These are phyloP conservation scores for Acholoe squamosa DNA, from an alignment of 2,888 invertebrate genomes.

Conservation along the genomic window DNA sequence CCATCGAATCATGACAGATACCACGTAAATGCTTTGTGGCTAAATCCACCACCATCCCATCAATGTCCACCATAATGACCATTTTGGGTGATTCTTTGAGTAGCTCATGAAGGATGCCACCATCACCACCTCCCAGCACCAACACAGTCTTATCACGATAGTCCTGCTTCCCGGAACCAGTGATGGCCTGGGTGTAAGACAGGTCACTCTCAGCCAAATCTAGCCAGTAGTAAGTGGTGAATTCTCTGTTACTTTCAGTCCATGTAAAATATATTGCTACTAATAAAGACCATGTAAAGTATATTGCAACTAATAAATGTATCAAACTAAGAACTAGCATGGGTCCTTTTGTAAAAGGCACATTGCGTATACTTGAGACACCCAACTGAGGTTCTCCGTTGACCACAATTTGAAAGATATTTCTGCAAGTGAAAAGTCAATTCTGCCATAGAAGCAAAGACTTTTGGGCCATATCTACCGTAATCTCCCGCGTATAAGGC, in stretches of 20 bases:
- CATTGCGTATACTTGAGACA: no score
- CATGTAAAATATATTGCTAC: no score
- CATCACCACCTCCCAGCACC: conserved; percentile 96
- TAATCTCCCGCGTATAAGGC: no score
- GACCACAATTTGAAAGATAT: no score
- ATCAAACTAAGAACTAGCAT: no score
- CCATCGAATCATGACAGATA: conserved; percentile 94
- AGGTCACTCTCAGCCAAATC: conserved; percentile 93
- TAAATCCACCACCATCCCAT: conserved; percentile 93
- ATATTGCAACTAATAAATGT: no score
- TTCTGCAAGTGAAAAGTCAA: no score
- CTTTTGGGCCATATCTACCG: no score
- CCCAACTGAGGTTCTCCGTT: no score
- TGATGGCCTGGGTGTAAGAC: conserved; percentile 94
- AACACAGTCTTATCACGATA: conserved; percentile 94
- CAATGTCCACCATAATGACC: conserved; percentile 96
- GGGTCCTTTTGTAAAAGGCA: no score
- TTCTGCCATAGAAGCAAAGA: no score
- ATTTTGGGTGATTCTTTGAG: conserved; percentile 94
- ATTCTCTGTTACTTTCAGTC: not conserved
- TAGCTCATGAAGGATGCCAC: conserved; percentile 93
- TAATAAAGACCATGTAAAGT: no score
- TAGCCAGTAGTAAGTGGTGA: conserved; percentile 63
- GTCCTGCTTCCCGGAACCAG: conserved; percentile 92
- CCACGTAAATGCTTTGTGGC: conserved; percentile 92